A percentile compares a stretch with the other conserved stretches of the same genome.
phyloP scores from a whole-genome alignment of 2,797 vertebrate genomes.

The Gymnodraco acuticeps region DNA sequence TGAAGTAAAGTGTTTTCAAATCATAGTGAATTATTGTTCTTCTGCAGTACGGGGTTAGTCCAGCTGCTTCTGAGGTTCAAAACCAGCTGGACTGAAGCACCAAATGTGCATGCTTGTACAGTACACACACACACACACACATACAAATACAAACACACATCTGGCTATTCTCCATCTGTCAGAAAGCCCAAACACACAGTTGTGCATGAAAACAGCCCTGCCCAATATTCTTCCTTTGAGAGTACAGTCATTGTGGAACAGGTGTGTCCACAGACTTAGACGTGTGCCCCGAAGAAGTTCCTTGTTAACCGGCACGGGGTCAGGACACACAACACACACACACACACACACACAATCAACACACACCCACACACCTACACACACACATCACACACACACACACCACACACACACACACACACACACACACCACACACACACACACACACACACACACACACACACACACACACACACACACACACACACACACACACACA shows the following conservation, averaged over 20 bases:
- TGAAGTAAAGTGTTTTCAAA: background rate
- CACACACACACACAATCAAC: constrained; percentile 27
- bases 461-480: constrained; percentile 11
- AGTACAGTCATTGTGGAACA: constrained; percentile 52
- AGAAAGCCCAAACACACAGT: constrained; percentile 59
- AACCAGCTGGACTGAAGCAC: constrained; percentile 30
- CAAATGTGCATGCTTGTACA: constrained; percentile 9
- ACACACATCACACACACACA: background rate
- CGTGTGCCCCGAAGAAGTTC: constrained; percentile 20
- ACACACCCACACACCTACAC: background rate
- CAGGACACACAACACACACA: constrained; percentile 24
- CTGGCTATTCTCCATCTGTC: constrained; percentile 67
- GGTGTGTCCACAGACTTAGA: constrained; percentile 7
- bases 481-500: background rate
- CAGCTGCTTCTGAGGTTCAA: constrained; percentile 40
- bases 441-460: constrained; percentile 24
- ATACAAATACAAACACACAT: constrained; percentile 24
- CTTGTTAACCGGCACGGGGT: too few relatives aligned
- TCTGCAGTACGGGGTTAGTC: constrained; percentile 23
- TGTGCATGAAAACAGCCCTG: constrained; percentile 56
- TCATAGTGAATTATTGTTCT: background rate
- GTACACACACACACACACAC: constrained; percentile 19
- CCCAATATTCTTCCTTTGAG: constrained; percentile 55
- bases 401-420: background rate
- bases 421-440: background rate